Evolutionary conservation across 1,140 invertebrate species (phyloP), one percentile per base, ranked within the genome.

Genomic region (Tetramorium parvispinum): DNA sequence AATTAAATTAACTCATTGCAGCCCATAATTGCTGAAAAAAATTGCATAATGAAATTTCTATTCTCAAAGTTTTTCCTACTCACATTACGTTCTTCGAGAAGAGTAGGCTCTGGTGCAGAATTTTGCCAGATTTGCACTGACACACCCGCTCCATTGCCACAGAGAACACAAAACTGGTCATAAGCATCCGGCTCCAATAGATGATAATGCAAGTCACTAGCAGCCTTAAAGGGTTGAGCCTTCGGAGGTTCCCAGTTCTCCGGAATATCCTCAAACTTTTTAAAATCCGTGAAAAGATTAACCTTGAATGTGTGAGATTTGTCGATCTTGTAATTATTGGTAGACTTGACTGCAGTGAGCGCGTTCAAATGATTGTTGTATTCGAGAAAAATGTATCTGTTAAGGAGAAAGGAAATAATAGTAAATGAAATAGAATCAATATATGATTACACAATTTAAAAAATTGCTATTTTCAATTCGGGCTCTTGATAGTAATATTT

Each of bases 261-360:
- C 13, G 98, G 97, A 86, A 99, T 98, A 88, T 98, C 97, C 89
- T 98, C 97, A 96, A 98, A 99, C 96, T 98, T 99, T 86, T 98
- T 98, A 95, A 99, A 99, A 94, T 99, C 99, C 3, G 98, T 98
- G 92, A 99, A 99, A 10, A 99, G 95, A 95, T 99, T 99, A 1
- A 99, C 98, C 93, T 97, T 96, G 95, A 99, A 99, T 13, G 98
- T 99, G 92, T 99, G 99, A 70, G 97, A 96, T 93, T 99, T 99
- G 95, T 99, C 99, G 90, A 99, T 96, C 94, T 99, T 99, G 95
- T 99, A 98, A 91, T 99, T 98, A 95, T 99, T 98, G 27, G 97
- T 97, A 43, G 97, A 95, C 92, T 98, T 98, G 0, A 99, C 97
- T 11, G 99, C 99, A 93, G 98, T 97, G 71, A 97, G 95, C 18